Evolutionary conservation across 2,797 vertebrate species (phyloP).

Genomic region (Pangasius djambal): DNA sequence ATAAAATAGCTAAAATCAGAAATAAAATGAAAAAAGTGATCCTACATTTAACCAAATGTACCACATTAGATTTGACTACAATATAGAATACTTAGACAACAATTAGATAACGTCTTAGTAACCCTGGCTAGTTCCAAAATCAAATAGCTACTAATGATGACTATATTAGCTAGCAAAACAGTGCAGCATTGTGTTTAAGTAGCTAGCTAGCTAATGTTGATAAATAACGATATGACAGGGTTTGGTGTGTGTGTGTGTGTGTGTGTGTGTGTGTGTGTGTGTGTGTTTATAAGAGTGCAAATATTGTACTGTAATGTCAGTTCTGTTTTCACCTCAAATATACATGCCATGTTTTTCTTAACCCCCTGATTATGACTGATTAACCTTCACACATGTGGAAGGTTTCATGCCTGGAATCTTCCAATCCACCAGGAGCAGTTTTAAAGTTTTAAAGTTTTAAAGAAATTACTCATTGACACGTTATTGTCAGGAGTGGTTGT

Average conservation of each 20-base stretch:
- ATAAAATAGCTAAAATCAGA: not conserved
- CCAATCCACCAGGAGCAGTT: not conserved
- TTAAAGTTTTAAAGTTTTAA: slow-evolving; percentile 25
- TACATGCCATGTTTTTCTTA: not conserved
- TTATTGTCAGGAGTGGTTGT: slow-evolving; percentile 6
- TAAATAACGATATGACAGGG: not conserved
- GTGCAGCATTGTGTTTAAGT: not conserved
- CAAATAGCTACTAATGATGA: not conserved
- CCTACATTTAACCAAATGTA: not conserved
- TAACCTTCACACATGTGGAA: not conserved
- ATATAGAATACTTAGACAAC: not conserved
- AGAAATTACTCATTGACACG: slow-evolving; percentile 11
- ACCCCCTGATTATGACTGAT: not conserved
- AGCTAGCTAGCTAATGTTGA: not conserved
- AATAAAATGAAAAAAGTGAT: not conserved
- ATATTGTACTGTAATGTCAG: not conserved
- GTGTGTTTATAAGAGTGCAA: not conserved
- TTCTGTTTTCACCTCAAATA: not conserved
- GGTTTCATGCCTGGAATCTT: not conserved
- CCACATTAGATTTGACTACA: not conserved
- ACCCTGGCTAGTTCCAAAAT: not conserved
- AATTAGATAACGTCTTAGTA: not conserved
- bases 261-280: not conserved
- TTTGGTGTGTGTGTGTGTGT: not conserved
- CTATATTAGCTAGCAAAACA: not conserved